Evolutionary conservation across 2,888 invertebrate genomes (phyloP), one percentile per base, ranked within the genome.

Genomic region (Hermaeophaga mercurialis): DNA sequence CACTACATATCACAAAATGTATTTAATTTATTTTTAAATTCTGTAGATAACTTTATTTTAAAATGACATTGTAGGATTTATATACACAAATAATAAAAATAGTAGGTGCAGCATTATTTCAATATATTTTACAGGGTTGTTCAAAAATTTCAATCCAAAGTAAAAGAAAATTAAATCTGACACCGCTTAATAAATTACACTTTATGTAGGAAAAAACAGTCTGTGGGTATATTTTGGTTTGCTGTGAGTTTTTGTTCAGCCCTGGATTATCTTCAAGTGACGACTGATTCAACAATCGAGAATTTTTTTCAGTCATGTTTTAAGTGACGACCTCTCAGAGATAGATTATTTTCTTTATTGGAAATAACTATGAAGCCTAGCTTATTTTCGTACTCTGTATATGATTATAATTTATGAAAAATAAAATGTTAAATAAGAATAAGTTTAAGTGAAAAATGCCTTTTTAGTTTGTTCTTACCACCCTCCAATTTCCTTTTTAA

Each of bases 341-440:
- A 38, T 6, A 17, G 9, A n/a, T 36, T 36, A 36, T 36, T 43
- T 43, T 9, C 8, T 38, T 12, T 39, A 39, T 48, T 47, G 18
- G 26, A 47, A 46, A 48, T 34, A 43, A 38, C 43, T 38, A 18
- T 54, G 44, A 54, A 57, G 53, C 53, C 53, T 54, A 57, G 57
- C 57, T 48, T 54, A 54, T 33, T 44, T 44, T 54, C 48, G 44
- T 39, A 58, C 53, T 57, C 47, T 57, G 54, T 54, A 58, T 54
- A 58, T 57, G 44, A 57, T 45, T 58, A 58, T 58, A 54, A 58
- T 58, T 58, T 58, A 58, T 49, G 45, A 49, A 38, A 38, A 58
- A 47, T 49, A 54, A 45, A 52, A 57, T 52, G 52, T 57, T 57
- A 53, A 47, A 48, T 54, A 49, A 45, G 56, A 56, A 45, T 43